These are phyloP conservation scores for Platypus cylindrus DNA, from an alignment of 2,888 invertebrate genomes.

Conservation along the genomic window DNA sequence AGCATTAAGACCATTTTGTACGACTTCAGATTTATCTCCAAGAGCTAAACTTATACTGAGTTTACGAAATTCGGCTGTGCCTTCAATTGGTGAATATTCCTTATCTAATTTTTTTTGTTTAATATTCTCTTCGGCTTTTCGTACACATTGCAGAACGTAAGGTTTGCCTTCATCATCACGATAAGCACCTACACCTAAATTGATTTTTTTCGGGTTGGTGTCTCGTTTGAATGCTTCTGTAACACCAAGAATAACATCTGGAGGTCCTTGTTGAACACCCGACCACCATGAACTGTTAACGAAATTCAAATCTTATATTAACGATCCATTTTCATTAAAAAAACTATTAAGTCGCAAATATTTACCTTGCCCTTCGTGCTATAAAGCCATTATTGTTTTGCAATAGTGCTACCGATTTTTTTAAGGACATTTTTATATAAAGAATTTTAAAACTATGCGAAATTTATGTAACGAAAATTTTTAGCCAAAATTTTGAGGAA, in stretches of 20 bases:
- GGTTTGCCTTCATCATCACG: slow-evolving; percentile 97
- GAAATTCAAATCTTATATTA: too few relatives aligned
- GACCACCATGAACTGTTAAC: slow-evolving; percentile 67
- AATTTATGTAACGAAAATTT: too few relatives aligned
- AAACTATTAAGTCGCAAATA: slow-evolving; percentile 1
- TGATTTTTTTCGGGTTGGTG: slow-evolving; percentile 84
- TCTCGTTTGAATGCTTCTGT: slow-evolving; percentile 93
- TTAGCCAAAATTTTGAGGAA: too few relatives aligned
- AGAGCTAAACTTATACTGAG: slow-evolving; percentile 80
- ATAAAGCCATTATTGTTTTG: slow-evolving; percentile 21
- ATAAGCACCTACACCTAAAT: slow-evolving; percentile 93
- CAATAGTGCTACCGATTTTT: slow-evolving; percentile 19
- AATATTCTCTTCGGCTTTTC: slow-evolving; percentile 70
- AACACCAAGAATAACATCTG: slow-evolving; percentile 94
- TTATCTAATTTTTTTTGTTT: slow-evolving; percentile 63
- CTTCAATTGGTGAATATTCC: slow-evolving; percentile 90
- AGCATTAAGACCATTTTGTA: slow-evolving; percentile 56
- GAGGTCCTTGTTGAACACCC: slow-evolving; percentile 91
- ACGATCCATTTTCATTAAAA: slow-evolving; percentile 1
- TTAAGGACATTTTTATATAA: slow-evolving; percentile 20
- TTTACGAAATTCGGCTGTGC: slow-evolving; percentile 71
- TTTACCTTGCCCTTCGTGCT: slow-evolving; percentile 22
- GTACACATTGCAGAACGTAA: slow-evolving; percentile 81
- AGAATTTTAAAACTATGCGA: neutral
- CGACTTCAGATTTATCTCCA: slow-evolving; percentile 57